These are phyloP conservation scores for Aporophyla nigra DNA, from an alignment of 2,888 invertebrate species.

Conservation along the genomic window DNA sequence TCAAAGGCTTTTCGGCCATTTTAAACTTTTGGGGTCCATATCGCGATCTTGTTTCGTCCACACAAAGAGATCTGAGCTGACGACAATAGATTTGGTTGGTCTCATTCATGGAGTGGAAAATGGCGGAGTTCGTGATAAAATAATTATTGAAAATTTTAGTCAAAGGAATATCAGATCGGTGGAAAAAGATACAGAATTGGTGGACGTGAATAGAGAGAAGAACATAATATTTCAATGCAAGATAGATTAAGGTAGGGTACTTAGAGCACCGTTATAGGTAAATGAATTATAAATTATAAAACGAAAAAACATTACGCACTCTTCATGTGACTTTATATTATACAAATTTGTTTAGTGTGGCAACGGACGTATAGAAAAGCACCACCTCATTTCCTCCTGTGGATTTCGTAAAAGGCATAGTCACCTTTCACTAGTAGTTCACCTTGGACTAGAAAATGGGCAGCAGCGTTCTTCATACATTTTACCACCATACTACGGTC, in stretches of 20 bases:
- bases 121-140: slow-evolving; percentile 33
- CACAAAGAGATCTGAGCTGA: slow-evolving; percentile 60
- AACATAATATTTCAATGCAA: background rate
- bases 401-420: no score
- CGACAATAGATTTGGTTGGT: slow-evolving; percentile 52
- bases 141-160: slow-evolving; percentile 11
- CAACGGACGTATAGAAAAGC: no score
- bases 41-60: slow-evolving; percentile 59
- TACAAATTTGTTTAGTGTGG: no score
- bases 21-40: slow-evolving; percentile 55
- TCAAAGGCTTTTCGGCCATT: slow-evolving; percentile 53
- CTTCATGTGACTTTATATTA: no score
- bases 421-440: no score
- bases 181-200: background rate
- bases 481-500: no score
- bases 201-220: background rate
- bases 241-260: background rate
- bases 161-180: background rate
- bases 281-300: no score
- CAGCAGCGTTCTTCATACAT: no score
- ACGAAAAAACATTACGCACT: no score
- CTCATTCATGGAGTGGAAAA: slow-evolving; percentile 38
- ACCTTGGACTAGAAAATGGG: no score
- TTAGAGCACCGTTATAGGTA: no score
- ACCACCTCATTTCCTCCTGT: no score